Evolutionary conservation across 2,888 invertebrate genomes (phyloP).

Genomic region (Stenodera caucasica): DNA sequence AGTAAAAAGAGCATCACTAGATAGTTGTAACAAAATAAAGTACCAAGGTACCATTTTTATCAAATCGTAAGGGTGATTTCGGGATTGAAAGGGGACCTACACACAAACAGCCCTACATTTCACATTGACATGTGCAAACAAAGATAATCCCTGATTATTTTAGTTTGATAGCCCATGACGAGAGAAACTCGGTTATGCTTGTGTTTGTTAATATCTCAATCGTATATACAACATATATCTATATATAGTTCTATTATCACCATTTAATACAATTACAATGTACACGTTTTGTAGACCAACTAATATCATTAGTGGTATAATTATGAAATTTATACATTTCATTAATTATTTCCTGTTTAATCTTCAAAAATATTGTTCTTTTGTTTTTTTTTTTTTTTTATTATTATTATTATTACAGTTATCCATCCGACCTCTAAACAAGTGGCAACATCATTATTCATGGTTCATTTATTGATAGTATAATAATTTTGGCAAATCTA

Average conservation of each 20-base stretch:
- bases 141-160: constrained; percentile 55
- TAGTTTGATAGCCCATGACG: constrained; percentile 51
- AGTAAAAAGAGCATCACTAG: constrained; percentile 47
- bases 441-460: constrained; percentile 7
- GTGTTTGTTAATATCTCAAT: constrained; percentile 47
- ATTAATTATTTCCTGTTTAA: too few relatives aligned
- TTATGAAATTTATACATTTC: not conserved
- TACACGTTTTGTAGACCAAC: not conserved
- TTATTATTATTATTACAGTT: not conserved
- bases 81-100: constrained; percentile 13
- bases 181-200: constrained; percentile 27
- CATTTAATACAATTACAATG: constrained; percentile 20
- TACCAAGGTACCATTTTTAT: constrained; percentile 15
- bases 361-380: not conserved
- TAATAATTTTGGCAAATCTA: constrained; percentile 27
- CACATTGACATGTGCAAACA: constrained; percentile 56
- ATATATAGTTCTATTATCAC: constrained; percentile 16
- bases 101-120: constrained; percentile 31
- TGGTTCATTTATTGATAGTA: constrained; percentile 19
- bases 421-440: not conserved
- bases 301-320: not conserved
- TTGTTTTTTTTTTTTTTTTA: not conserved
- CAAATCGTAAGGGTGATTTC: constrained; percentile 1
- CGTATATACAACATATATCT: too few relatives aligned
- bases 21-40: constrained; percentile 21